Evolutionary conservation across 2,113 vertebrate genomes (phyloP).

Genomic region (Brachyistius frenatus): DNA sequence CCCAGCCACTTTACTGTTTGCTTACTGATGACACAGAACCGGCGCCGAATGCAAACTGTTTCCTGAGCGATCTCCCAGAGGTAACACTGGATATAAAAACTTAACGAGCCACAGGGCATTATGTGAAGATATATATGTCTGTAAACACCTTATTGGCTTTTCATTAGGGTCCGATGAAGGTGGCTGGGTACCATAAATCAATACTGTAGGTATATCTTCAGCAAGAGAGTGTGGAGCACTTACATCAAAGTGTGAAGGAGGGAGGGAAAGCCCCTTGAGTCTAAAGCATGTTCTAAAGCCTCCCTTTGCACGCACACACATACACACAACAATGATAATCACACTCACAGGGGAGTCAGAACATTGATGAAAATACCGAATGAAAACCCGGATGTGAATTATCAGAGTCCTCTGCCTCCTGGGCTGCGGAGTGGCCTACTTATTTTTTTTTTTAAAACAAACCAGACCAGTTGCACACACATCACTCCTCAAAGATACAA

Average conservation of each 20-base stretch:
- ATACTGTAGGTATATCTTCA: conserved; percentile 29
- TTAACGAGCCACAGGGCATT: conserved; percentile 54
- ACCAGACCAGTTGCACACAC: conserved; percentile 25
- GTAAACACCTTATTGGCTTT: conserved; percentile 73
- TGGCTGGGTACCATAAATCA: conserved; percentile 39
- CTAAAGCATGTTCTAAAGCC: conserved; percentile 31
- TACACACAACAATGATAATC: conserved; percentile 10
- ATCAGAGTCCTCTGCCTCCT: conserved; percentile 23
- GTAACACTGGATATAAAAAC: conserved; percentile 58
- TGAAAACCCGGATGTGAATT: conserved; percentile 31
- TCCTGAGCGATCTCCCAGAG: conserved; percentile 49
- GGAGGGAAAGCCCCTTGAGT: conserved; percentile 18
- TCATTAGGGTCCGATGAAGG: conserved; percentile 61
- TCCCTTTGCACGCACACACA: conserved; percentile 9
- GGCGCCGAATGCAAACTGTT: conserved; percentile 48
- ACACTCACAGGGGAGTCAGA: conserved; percentile 21
- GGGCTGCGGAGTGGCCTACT: conserved; percentile 29
- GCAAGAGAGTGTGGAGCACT: conserved; percentile 2
- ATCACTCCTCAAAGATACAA: conserved; percentile 12
- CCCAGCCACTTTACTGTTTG: conserved; percentile 51
- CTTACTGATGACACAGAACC: conserved; percentile 50
- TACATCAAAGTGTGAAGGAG: conserved; percentile 24
- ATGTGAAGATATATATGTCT: conserved; percentile 55
- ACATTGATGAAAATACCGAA: conserved; percentile 27
- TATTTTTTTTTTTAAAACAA: conserved; percentile 17